phyloP scores from a whole-genome alignment of 1,140 invertebrate genomes.

The Oscheius sp. region DNA sequence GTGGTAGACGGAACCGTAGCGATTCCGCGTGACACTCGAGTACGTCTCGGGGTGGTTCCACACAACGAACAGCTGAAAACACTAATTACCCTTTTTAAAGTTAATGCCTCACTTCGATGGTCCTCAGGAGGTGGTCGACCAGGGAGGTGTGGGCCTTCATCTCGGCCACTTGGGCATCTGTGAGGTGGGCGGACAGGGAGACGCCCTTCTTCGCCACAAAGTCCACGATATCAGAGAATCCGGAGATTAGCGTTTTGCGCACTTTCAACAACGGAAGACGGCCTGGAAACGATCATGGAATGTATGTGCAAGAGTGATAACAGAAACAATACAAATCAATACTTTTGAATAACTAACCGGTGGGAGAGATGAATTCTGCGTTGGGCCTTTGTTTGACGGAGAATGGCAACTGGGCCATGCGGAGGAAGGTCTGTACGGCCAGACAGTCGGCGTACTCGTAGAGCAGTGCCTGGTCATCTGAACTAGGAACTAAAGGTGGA shows the following conservation, averaged over 20 bases:
- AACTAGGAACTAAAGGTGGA: background rate
- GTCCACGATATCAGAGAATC: constrained; percentile 83
- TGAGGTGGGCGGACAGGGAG: constrained; percentile 70
- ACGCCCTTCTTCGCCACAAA: constrained; percentile 77
- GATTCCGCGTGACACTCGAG: constrained; percentile 73
- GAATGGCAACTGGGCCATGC: constrained; percentile 83
- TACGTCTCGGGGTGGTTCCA: constrained; percentile 80
- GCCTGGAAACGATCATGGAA: constrained; percentile 63
- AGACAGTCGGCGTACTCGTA: constrained; percentile 57
- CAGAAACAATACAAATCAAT: background rate
- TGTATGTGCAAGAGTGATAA: background rate
- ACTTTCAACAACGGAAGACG: constrained; percentile 85
- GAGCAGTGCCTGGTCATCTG: constrained; percentile 57
- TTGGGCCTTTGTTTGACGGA: constrained; percentile 73
- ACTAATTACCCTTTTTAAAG: background rate
- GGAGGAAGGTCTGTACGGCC: constrained; percentile 72
- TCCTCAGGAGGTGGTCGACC: constrained; percentile 52
- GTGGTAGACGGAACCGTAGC: constrained; percentile 84
- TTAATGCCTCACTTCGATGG: constrained; percentile 49
- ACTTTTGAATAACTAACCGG: constrained; percentile 65
- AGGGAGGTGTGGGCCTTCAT: constrained; percentile 85
- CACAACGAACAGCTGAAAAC: constrained; percentile 74
- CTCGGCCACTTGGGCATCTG: constrained; percentile 77
- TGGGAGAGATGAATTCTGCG: constrained; percentile 92
- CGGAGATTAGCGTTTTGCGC: constrained; percentile 80